Evolutionary conservation across 2,888 invertebrate species (phyloP).

Genomic region (Tetanocera ferruginea): DNA sequence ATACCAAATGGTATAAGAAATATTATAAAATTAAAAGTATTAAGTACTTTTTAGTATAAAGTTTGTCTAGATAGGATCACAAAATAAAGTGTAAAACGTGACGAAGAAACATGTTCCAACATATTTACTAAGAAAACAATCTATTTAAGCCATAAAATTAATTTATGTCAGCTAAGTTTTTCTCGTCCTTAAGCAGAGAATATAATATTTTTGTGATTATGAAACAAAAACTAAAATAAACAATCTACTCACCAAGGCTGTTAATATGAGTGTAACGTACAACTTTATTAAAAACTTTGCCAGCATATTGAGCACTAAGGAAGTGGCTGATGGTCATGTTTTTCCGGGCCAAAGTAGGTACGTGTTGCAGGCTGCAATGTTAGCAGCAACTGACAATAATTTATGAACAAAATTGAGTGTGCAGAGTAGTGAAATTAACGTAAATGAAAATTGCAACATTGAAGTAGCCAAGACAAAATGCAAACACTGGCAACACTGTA

Average conservation of each 20-base stretch:
- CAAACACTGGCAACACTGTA: background rate
- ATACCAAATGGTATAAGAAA: too few species aligned
- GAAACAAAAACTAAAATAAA: too few species aligned
- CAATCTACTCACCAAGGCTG: background rate
- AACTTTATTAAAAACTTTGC: background rate
- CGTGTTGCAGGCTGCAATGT: background rate
- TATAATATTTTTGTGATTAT: too few species aligned
- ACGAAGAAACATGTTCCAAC: too few species aligned
- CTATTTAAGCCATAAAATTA: too few species aligned
- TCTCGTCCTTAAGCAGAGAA: too few species aligned
- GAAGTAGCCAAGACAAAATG: background rate
- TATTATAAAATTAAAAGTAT: too few species aligned
- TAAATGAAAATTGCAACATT: background rate
- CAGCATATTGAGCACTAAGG: background rate
- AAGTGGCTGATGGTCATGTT: conserved; percentile 2
- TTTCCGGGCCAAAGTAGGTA: background rate
- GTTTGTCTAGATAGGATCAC: too few species aligned
- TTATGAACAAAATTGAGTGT: conserved; percentile 7
- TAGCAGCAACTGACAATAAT: background rate
- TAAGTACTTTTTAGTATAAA: too few species aligned
- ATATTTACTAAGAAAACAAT: too few species aligned
- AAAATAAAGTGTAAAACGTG: too few species aligned
- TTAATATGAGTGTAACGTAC: background rate
- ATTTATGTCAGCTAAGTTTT: too few species aligned
- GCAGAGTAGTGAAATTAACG: background rate